Conservation (phyloP, 2,113 vertebrate genomes). For the Arizona elegans region DNA sequence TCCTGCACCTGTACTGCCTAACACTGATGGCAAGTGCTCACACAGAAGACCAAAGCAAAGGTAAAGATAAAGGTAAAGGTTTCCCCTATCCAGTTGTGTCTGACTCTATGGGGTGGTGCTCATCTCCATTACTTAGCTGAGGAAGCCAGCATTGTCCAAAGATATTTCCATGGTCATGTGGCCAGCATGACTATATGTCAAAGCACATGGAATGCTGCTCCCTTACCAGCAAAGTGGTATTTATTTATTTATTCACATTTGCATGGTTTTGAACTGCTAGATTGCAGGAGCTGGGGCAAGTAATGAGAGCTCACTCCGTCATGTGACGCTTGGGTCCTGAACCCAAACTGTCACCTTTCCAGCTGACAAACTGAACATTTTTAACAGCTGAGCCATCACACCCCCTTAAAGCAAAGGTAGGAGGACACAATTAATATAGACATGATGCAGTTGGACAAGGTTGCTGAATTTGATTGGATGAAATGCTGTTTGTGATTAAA, state of each 20-base stretch:
- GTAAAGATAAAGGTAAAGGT: not conserved
- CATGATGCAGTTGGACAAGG: not conserved
- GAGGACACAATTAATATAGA: not conserved
- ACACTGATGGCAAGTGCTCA: not conserved
- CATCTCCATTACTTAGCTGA: not conserved
- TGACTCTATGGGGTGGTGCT: not conserved
- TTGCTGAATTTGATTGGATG: not conserved
- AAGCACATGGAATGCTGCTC: not conserved
- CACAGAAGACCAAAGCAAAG: not conserved
- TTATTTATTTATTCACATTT: not conserved
- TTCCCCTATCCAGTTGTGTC: not conserved
- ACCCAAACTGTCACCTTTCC: not conserved
- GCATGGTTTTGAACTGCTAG: not conserved
- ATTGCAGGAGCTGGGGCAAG: not conserved
- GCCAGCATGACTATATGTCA: not conserved
- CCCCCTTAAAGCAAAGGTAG: not conserved
- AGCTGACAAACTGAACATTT: not conserved
- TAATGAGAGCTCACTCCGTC: not conserved
- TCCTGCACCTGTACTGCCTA: not conserved
- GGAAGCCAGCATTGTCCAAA: not conserved
- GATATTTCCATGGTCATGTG: not conserved
- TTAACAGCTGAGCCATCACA: not conserved
- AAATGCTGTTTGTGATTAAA: not conserved
- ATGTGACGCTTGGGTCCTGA: not conserved
- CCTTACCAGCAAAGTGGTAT: not conserved